Evolutionary conservation across 2,888 invertebrate species (phyloP), one percentile per base, ranked within the genome.

Genomic region (Psylliodes chrysocephalus): DNA sequence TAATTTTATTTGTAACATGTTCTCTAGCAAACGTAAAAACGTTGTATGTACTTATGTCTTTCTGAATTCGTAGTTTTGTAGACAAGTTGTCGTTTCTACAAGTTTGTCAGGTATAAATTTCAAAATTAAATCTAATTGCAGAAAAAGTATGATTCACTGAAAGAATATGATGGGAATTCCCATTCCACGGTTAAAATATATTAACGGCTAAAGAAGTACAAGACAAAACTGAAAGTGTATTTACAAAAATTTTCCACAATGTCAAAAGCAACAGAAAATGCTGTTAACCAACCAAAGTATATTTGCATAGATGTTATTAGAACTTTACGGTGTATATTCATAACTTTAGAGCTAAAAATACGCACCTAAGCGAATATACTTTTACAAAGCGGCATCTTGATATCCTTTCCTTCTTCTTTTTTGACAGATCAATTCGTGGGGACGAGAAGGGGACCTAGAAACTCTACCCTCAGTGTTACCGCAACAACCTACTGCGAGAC

Each of bases 331-430:
- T 10, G n/a, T 22, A 42, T 35, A 1, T 35, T 35, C n/a, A n/a
- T 35, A 42, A 18, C n/a, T n/a, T n/a, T n/a, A n/a, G n/a, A n/a
- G n/a, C n/a, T n/a, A n/a, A n/a, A n/a, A n/a, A n/a, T n/a, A n/a
- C n/a, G n/a, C n/a, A 35, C 14, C 5, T 6, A 35, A 46, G 57
- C 46, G 59, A 63, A 57, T 30, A 64, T 46, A 46, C 46, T 46
- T 22, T 46, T 46, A 14, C 17, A 44, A 47, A 56, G 17, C 59
- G 49, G 70, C 68, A 80, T 75, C 77, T 74, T 77, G 77, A 78
- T 75, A 83, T 86, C 87, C 87, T 87, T 87, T 87, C 86, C 88
- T 86, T 88, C 87, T 87, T 87, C 86, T 88, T 86, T 88, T 87
- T 89, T 87, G 87, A 86, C 88, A 88, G 89, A 87, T 82, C 75